Evolutionary conservation across 2,888 invertebrate genomes (phyloP).

Genomic region (Ormyrus nitidulus): DNA sequence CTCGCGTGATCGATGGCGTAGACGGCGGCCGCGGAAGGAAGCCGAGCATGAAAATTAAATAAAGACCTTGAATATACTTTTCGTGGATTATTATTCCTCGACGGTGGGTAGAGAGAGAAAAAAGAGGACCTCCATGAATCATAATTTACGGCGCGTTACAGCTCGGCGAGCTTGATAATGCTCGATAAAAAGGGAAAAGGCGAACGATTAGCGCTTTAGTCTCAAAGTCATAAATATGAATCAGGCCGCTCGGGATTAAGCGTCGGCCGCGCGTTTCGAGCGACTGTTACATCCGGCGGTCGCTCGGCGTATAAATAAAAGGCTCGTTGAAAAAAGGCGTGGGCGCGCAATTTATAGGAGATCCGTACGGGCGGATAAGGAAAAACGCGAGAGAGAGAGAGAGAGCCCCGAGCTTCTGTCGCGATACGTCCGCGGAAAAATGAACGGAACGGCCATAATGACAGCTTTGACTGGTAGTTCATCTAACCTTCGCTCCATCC

Average conservation of each 20-base stretch:
- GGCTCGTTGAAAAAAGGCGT: neutral
- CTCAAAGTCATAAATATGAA: slow-evolving; percentile 21
- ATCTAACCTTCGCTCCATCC: neutral
- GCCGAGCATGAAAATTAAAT: slow-evolving; percentile 18
- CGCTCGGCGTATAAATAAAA: slow-evolving; percentile 8
- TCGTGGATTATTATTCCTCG: slow-evolving; percentile 3
- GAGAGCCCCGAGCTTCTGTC: no score
- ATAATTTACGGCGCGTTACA: slow-evolving; percentile 3
- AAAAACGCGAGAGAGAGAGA: no score
- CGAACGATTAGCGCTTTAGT: slow-evolving; percentile 13
- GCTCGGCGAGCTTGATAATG: neutral
- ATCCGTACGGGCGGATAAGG: no score
- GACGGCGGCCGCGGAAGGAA: neutral
- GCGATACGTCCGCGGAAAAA: neutral
- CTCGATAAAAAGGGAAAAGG: slow-evolving; percentile 13
- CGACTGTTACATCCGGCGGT: no score
- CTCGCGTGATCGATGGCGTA: neutral
- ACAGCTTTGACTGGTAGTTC: slow-evolving; percentile 2
- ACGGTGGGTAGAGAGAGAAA: neutral
- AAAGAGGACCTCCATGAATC: neutral
- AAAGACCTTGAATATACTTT: slow-evolving; percentile 6
- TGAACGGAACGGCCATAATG: neutral
- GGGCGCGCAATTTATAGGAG: no score
- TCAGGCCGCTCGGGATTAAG: slow-evolving; percentile 3
- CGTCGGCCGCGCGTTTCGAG: neutral